Evolutionary conservation across 2,113 vertebrate genomes (phyloP), one percentile per base, ranked within the genome.

Genomic region (Oostethus manadensis): DNA sequence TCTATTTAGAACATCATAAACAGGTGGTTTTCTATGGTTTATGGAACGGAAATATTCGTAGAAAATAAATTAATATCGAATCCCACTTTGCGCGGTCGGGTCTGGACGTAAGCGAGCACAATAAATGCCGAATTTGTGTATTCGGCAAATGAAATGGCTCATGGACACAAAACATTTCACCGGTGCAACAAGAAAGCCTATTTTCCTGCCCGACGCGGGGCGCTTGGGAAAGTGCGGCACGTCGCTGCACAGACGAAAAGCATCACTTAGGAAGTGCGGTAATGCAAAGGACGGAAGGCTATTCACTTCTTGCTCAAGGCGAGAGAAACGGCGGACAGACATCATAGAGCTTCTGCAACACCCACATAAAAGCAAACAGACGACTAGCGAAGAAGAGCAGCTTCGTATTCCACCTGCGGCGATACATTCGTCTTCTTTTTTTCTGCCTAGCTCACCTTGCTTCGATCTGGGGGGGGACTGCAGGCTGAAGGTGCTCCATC

Each of bases 401-500:
- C 46, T 43, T 57, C 16, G 44, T 51, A 45, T 60, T 70, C 26
- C 13, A 72, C 70, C 68, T 76, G 74, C 68, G 10, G 53, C 29
- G 20, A 2, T 38, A 3, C 35, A 38, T 10, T 10, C 29, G n/a
- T 9, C 17, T 21, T 50, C 2, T 51, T 8, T 1, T 8, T 50
- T 13, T 35, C 6, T 3, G 1, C 8, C 7, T 3, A 3, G 23
- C 78, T 77, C 68, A 88, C 89, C 81, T 76, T 87, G 17, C 61
- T 64, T 11, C 64, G 73, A 55, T 85, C 82, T 5, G 71, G 57
- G 42, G 73, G 61, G 26, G 78, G 23, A 22, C 26, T 45, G 70
- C 81, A 87, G 71, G 80, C 58, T 22, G 87, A 29, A 64, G 92
- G 87, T 3, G 73, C 65, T 15, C 73, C 56, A 60, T 93, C 88